A percentile compares a stretch with the other conserved stretches of the same genome.
Evolutionary conservation across 2,113 vertebrate genomes (phyloP).

Genomic region (Urocolius indicus): DNA sequence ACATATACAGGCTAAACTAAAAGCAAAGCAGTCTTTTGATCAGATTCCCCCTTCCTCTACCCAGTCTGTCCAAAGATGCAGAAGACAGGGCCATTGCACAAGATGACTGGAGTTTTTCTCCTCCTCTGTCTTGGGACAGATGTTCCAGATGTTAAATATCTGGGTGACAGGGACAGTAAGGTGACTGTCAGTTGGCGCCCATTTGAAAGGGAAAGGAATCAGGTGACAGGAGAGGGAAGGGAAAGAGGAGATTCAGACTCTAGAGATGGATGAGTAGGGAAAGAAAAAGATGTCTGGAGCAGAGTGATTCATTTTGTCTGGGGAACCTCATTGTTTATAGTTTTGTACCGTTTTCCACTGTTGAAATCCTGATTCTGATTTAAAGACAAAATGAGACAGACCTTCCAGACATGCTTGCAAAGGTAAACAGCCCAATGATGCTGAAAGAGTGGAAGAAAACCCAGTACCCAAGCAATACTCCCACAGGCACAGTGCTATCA

Average conservation of each 20-base stretch:
- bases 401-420: background rate
- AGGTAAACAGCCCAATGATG: background rate
- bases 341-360: background rate
- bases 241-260: background rate
- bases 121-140: background rate
- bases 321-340: background rate
- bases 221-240: rapidly evolving
- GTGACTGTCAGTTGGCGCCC: background rate
- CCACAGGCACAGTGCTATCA: background rate
- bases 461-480: background rate
- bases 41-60: background rate
- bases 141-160: background rate
- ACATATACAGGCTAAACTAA: background rate
- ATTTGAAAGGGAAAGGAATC: background rate
- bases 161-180: background rate
- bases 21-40: background rate
- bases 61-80: background rate
- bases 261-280: background rate
- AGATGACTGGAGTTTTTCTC: background rate
- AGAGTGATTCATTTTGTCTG: background rate
- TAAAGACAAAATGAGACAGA: background rate
- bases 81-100: background rate
- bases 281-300: background rate
- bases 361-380: background rate
- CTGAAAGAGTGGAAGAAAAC: background rate